A percentile compares a stretch with the other conserved stretches of the same genome.
phyloP scores from a whole-genome alignment of 2,797 vertebrate species.

The Sebastes flavidus region DNA sequence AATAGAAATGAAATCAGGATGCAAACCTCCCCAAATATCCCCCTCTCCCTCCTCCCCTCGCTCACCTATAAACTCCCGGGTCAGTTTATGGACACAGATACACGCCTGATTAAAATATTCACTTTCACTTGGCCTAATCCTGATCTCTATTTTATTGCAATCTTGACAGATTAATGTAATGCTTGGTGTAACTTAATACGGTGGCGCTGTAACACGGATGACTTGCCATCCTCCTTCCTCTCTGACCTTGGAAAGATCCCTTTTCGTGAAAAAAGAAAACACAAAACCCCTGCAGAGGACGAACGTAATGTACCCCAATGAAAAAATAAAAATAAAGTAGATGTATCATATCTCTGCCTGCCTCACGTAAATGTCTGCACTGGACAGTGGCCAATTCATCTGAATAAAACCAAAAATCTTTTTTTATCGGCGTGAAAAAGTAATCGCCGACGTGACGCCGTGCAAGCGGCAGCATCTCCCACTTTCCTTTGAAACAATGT shows the following conservation, averaged over 20 bases:
- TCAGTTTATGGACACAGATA: conserved; percentile 76
- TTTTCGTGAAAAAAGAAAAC: conserved; percentile 54
- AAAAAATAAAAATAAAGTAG: conserved; percentile 23
- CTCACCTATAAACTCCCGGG: conserved; percentile 64
- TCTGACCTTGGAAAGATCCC: conserved; percentile 78
- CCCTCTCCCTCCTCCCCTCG: conserved; percentile 6
- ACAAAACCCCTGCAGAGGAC: conserved; percentile 50
- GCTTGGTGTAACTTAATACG: conserved; percentile 80
- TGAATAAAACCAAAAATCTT: conserved; percentile 43
- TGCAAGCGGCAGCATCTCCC: not conserved
- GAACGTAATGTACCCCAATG: conserved; percentile 48
- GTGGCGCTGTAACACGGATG: conserved; percentile 67
- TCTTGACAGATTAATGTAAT: conserved; percentile 85
- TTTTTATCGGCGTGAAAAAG: conserved; percentile 25
- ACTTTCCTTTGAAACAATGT: not conserved
- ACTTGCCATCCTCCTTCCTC: conserved; percentile 64
- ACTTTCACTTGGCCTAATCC: conserved; percentile 80
- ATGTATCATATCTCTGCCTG: conserved; percentile 43
- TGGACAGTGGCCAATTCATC: conserved; percentile 51
- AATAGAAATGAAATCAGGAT: conserved; percentile 68
- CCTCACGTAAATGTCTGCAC: conserved; percentile 32
- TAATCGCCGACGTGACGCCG: conserved; percentile 3
- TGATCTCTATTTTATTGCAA: conserved; percentile 83
- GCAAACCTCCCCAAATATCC: conserved; percentile 49
- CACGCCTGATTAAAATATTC: conserved; percentile 84